Evolutionary conservation across 2,797 vertebrate species (phyloP).

Genomic region (Etheostoma perlongum): DNA sequence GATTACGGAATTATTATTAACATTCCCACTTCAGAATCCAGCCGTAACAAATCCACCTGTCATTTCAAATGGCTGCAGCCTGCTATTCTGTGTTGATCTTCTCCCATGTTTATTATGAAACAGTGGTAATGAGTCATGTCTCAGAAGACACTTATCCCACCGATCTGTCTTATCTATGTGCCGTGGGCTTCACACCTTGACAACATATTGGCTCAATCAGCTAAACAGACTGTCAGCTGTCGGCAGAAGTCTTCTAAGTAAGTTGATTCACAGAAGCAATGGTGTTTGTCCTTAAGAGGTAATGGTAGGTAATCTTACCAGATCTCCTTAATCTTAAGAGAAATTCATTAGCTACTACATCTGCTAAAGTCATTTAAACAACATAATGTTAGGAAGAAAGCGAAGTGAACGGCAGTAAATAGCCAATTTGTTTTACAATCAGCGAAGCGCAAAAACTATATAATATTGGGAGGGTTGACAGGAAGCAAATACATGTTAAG

Average conservation of each 20-base stretch:
- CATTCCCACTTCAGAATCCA: not conserved
- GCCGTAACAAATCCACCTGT: not conserved
- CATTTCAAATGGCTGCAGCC: not conserved
- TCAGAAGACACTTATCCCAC: conserved; percentile 3
- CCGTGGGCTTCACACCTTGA: conserved; percentile 4
- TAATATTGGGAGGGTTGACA: not conserved
- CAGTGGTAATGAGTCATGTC: conserved; percentile 2
- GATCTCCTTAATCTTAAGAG: not conserved
- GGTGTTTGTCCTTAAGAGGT: conserved; percentile 24
- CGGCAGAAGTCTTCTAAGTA: conserved; percentile 10
- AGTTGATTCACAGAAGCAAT: conserved; percentile 2
- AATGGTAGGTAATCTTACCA: conserved; percentile 3
- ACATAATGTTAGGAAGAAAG: not conserved
- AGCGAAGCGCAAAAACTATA: not conserved
- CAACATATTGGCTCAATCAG: conserved; percentile 9
- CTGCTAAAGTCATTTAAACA: not conserved
- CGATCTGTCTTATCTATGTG: conserved; percentile 14
- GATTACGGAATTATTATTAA: not conserved
- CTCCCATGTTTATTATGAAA: not conserved
- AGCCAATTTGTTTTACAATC: not conserved
- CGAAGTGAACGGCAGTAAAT: not conserved
- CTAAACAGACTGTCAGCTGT: conserved; percentile 25
- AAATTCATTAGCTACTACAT: conserved; percentile 2
- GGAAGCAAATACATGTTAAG: not conserved
- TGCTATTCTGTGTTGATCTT: not conserved